Evolutionary conservation across 2,797 vertebrate genomes (phyloP).

Genomic region (Myripristis murdjan): DNA sequence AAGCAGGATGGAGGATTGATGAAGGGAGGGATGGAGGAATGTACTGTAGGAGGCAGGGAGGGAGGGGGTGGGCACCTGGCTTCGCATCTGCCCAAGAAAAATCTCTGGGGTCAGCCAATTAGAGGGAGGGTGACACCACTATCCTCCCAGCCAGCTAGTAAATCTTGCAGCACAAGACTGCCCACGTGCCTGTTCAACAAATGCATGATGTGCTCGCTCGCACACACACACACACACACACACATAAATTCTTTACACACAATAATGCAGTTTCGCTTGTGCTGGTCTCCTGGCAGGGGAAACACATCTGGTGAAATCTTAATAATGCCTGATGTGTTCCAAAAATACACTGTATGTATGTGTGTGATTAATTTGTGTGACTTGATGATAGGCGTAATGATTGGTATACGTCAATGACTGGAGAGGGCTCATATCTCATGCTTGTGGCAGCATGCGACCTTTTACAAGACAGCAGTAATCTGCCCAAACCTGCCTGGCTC

Average conservation of each 20-base stretch:
- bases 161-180: slow-evolving; percentile 69
- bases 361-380: not conserved
- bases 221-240: slow-evolving; percentile 27
- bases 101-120: slow-evolving; percentile 80
- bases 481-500: not conserved
- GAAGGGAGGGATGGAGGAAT: slow-evolving; percentile 67
- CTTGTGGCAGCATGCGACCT: not conserved
- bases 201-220: too few relatives aligned
- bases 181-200: slow-evolving; percentile 64
- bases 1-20: slow-evolving; percentile 77
- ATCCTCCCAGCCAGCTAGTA: slow-evolving; percentile 62
- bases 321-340: not conserved
- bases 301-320: too few relatives aligned
- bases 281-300: not conserved
- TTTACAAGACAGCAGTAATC: not conserved
- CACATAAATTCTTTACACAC: not conserved
- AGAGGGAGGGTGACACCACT: slow-evolving; percentile 68
- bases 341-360: not conserved
- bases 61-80: slow-evolving; percentile 50
- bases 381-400: slow-evolving; percentile 7
- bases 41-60: slow-evolving; percentile 37
- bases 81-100: slow-evolving; percentile 59
- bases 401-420: not conserved
- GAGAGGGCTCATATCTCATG: not conserved
- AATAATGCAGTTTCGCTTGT: too few relatives aligned